Percentiles rank a stretch among this genome's conserved stretches.
phyloP scores from a whole-genome alignment of 2,113 vertebrate genomes.

The Periophthalmodon schlosseri region DNA sequence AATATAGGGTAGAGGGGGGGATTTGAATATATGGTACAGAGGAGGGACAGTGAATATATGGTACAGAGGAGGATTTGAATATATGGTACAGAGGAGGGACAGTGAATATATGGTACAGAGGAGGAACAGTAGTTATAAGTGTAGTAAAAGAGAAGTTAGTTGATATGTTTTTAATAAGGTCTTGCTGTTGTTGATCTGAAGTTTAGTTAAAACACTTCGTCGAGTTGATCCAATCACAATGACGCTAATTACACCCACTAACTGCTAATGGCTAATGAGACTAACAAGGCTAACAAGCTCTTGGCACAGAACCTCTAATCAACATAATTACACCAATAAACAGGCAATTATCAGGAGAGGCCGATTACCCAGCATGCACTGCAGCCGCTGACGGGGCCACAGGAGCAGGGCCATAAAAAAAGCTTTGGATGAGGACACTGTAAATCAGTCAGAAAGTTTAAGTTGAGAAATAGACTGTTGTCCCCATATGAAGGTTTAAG shows the following conservation, averaged over 20 bases:
- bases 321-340: constrained; percentile 4
- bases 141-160: neutral
- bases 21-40: no score
- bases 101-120: neutral
- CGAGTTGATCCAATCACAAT: neutral
- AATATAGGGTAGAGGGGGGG: no score
- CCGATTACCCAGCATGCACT: constrained; percentile 1
- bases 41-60: no score
- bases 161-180: neutral
- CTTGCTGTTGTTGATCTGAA: neutral
- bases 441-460: neutral
- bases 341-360: constrained; percentile 3
- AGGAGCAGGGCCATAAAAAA: neutral
- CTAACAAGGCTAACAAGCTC: constrained; percentile 7
- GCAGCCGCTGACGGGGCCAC: neutral
- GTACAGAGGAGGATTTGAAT: no score
- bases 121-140: neutral
- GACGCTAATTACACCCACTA: neutral
- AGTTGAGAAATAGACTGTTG: neutral
- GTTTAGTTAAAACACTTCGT: neutral
- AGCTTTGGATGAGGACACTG: neutral
- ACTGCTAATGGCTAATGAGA: constrained; percentile 4
- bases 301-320: neutral
- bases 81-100: no score
- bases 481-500: no score